A percentile compares a stretch with the other conserved stretches of the same genome.
phyloP scores from a whole-genome alignment of 2,113 vertebrate genomes.

The Lanius ludovicianus region DNA sequence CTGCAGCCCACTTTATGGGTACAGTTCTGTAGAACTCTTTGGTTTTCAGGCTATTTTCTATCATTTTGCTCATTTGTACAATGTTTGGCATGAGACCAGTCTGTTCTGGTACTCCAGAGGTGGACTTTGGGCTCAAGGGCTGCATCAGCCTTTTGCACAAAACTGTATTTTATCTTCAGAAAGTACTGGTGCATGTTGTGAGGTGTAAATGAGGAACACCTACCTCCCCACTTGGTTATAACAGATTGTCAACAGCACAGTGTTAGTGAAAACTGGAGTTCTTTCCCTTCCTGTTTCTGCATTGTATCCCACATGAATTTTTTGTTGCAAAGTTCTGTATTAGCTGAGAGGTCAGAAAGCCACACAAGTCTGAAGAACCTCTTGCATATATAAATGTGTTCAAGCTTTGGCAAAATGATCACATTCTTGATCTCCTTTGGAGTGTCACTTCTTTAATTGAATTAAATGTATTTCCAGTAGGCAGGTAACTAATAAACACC shows the following conservation, averaged over 20 bases:
- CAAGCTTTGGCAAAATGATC: neutral
- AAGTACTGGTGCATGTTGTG: neutral
- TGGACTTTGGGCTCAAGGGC: neutral
- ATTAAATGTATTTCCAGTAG: neutral
- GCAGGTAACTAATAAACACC: neutral
- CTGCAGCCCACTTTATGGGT: neutral
- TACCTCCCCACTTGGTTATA: neutral
- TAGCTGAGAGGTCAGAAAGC: neutral
- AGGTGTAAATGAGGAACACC: neutral
- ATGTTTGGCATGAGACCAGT: neutral
- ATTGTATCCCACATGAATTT: neutral
- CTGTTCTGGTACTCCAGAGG: neutral
- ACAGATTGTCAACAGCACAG: neutral
- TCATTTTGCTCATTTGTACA: neutral
- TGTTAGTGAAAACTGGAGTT: neutral
- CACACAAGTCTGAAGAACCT: neutral
- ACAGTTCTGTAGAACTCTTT: neutral
- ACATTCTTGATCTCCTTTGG: neutral
- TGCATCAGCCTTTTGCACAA: neutral
- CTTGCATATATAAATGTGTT: neutral
- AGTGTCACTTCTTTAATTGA: neutral
- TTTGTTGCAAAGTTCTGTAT: neutral
- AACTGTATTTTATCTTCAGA: neutral
- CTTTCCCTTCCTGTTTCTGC: neutral
- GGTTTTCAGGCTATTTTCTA: neutral